These are phyloP conservation scores for Oreonectes daqikongensis DNA, from an alignment of 2,797 vertebrate species.

Conservation along the genomic window DNA sequence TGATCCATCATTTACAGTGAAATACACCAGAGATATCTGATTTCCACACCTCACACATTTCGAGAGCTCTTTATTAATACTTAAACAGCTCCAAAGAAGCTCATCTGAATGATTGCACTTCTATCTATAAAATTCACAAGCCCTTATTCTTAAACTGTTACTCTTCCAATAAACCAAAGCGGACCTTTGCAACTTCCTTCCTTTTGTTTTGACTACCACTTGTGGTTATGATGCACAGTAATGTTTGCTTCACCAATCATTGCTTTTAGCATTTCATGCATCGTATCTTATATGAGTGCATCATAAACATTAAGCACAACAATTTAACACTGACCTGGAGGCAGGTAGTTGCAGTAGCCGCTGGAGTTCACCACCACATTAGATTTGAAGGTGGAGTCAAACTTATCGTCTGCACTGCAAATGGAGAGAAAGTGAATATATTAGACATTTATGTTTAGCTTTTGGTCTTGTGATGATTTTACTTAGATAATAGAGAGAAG, in stretches of 20 bases:
- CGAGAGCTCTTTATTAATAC: not conserved
- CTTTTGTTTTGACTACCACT: conserved; percentile 24
- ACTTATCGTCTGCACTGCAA: conserved; percentile 83
- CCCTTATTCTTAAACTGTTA: not conserved
- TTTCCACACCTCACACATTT: not conserved
- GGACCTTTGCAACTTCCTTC: conserved; percentile 5
- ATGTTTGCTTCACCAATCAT: not conserved
- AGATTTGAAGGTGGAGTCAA: conserved; percentile 84
- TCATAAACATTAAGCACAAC: not conserved
- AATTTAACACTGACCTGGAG: conserved; percentile 73
- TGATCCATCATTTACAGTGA: conserved; percentile 5
- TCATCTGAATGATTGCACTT: not conserved
- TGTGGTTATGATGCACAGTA: not conserved
- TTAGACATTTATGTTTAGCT: conserved; percentile 9
- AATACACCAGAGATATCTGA: conserved; percentile 16
- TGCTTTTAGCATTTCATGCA: not conserved
- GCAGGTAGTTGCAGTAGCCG: conserved; percentile 78
- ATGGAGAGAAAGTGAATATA: conserved; percentile 54
- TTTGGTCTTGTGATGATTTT: not conserved
- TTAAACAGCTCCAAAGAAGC: not conserved
- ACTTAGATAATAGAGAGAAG: not conserved
- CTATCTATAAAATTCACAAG: not conserved
- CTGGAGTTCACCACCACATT: conserved; percentile 83
- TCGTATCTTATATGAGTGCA: not conserved
- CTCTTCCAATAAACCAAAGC: not conserved